Conservation (phyloP, 2,113 vertebrate species). For the Pelecanus crispus region DNA sequence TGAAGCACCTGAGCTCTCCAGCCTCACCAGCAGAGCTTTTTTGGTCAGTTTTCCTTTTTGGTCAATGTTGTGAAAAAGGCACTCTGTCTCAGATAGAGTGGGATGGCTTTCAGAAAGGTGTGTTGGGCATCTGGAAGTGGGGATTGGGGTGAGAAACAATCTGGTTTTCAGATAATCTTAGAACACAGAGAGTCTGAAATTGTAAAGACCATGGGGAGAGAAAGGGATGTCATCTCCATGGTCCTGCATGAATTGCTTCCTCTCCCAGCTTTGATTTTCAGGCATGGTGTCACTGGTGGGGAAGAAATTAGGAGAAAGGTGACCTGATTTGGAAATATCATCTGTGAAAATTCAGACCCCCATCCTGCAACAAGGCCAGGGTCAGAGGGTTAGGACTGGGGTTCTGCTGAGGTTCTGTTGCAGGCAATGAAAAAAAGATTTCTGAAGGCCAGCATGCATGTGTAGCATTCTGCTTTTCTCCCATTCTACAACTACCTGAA, state of each 20-base stretch:
- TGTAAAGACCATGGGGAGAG: background rate
- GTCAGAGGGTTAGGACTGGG: background rate
- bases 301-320: background rate
- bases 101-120: background rate
- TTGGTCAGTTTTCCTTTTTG: background rate
- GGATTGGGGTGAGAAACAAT: fast-evolving
- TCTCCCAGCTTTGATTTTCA: background rate
- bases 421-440: background rate
- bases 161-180: background rate
- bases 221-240: background rate
- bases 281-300: background rate
- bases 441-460: background rate
- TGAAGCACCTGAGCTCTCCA: background rate
- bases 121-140: background rate
- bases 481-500: too few species aligned
- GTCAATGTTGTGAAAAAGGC: background rate
- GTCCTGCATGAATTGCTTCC: background rate
- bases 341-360: background rate
- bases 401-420: background rate
- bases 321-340: background rate
- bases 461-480: background rate
- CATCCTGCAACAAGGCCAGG: background rate
- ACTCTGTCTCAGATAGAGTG: background rate
- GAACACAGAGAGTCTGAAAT: background rate
- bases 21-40: background rate